Percentiles rank a stretch among this genome's conserved stretches.
Evolutionary conservation across 2,113 vertebrate genomes (phyloP).

Genomic region (Gallinago undulata): DNA sequence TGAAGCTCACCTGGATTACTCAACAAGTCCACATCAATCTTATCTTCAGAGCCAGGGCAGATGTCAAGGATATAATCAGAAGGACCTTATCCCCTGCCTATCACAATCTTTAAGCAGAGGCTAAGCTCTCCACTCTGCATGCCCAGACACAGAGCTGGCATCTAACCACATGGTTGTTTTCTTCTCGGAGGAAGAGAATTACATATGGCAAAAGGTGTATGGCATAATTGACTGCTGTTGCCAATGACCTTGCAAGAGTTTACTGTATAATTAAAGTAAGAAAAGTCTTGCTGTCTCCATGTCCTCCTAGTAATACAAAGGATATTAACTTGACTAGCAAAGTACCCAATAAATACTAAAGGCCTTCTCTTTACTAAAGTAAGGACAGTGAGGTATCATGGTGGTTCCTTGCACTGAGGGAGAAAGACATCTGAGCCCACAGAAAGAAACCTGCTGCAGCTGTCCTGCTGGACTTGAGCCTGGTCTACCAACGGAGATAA

Average conservation of each 20-base stretch:
- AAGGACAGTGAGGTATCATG: not conserved
- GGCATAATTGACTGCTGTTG: not conserved
- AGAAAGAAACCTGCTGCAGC: not conserved
- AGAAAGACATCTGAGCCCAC: not conserved
- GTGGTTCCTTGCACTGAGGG: not conserved
- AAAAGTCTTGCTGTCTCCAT: not conserved
- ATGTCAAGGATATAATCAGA: not conserved
- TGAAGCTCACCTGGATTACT: not conserved
- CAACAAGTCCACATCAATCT: not conserved
- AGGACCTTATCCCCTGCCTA: constrained; percentile 14
- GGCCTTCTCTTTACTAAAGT: not conserved
- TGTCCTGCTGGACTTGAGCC: not conserved
- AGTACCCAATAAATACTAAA: not conserved
- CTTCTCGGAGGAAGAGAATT: not conserved
- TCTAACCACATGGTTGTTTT: not conserved
- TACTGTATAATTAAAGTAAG: not conserved
- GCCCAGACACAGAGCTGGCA: not conserved
- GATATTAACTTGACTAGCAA: not conserved
- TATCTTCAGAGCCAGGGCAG: constrained; percentile 9
- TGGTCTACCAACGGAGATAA: not conserved
- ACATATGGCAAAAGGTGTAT: not conserved
- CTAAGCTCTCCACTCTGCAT: not conserved
- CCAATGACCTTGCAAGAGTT: not conserved
- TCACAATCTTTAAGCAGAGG: not conserved
- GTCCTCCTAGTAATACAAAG: not conserved